Base-by-base conservation (phyloP, 2,888 invertebrate species). In the Scaptomyza flava region DNA sequence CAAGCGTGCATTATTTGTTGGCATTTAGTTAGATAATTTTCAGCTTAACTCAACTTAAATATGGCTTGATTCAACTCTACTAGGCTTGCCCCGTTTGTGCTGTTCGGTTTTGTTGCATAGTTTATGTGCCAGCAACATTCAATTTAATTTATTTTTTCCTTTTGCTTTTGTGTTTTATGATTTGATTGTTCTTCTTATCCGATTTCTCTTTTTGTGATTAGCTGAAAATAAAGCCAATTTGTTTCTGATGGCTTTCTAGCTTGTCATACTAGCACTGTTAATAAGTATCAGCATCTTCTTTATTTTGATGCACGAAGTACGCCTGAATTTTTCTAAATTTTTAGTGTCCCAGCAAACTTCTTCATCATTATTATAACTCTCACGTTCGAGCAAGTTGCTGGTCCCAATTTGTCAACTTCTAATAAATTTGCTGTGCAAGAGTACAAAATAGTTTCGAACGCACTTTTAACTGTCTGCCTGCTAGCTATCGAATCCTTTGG, bases 1-100 rank as follows among this genome's bases (percentile, higher is more conserved):
- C n/a, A n/a, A n/a, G 17, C 17, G 17, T 17, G 17, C 17, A 17
- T 1, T 1, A 17, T 17, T 1, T 17, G 17, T 17, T 17, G 83
- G 80, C 71, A 69, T 66, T 71, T 77, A 69, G 81, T 78, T 71
- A 79, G 74, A 79, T 74, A 79, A 79, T 78, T 77, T 77, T 79
- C 80, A 80, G 77, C 75, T 75, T 60, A 68, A 60, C 65, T 59
- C 45, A 30, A 58, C 43, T 63, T 54, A 41, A 64, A 52, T 63
- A 52, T 60, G 27, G 51, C 43, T 52, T 47, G 57, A 57, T 43
- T 61, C 53, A 36, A 69, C 31, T 61, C 52, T 45, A 46, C 23
- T 53, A 42, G 51, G 61, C 60, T 42, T 63, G 48, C 47, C 59
- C 68, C 54, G 77, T 46, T 60, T 59, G 50, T 67, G 61, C 54